These are phyloP conservation scores for Vanacampus margaritifer DNA, from an alignment of 2,113 vertebrate genomes.

Conservation along the genomic window DNA sequence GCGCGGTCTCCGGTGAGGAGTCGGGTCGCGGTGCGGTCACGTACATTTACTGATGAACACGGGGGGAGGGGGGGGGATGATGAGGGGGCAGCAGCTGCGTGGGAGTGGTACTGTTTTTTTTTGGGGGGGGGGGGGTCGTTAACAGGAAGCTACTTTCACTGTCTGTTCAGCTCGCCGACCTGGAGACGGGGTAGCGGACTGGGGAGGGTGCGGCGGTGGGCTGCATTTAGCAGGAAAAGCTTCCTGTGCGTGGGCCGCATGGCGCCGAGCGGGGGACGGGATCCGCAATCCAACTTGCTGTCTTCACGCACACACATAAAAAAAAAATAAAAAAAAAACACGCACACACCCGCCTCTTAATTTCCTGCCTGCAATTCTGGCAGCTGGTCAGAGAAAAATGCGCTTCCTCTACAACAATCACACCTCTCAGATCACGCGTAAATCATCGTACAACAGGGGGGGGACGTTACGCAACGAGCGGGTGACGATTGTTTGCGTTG, in stretches of 20 bases:
- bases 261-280: slow-evolving; percentile 60
- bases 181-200: slow-evolving; percentile 22
- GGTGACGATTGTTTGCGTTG: not conserved
- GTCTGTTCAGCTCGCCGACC: slow-evolving; percentile 43
- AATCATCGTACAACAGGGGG: slow-evolving; percentile 3
- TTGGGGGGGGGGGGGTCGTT: slow-evolving; percentile 7
- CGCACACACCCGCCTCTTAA: slow-evolving; percentile 47
- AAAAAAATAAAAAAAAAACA: slow-evolving; percentile 43
- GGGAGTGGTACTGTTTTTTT: slow-evolving; percentile 8
- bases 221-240: slow-evolving; percentile 67
- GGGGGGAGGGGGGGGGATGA: too few relatives aligned
- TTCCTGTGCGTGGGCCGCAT: slow-evolving; percentile 72
- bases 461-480: not conserved
- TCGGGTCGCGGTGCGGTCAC: slow-evolving; percentile 51
- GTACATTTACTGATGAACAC: slow-evolving; percentile 46
- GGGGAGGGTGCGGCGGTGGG: slow-evolving; percentile 12
- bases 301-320: slow-evolving; percentile 39
- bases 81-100: slow-evolving; percentile 38
- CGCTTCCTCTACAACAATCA: slow-evolving; percentile 63
- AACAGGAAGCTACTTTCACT: slow-evolving; percentile 43
- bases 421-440: slow-evolving; percentile 36
- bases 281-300: slow-evolving; percentile 63
- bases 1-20: slow-evolving; percentile 18
- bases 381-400: slow-evolving; percentile 57
- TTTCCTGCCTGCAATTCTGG: slow-evolving; percentile 72